Percentiles rank a stretch among this genome's conserved stretches.
These are phyloP conservation scores for Branchipolynoe longqiensis DNA, from an alignment of 2,888 invertebrate genomes.

Conservation along the genomic window DNA sequence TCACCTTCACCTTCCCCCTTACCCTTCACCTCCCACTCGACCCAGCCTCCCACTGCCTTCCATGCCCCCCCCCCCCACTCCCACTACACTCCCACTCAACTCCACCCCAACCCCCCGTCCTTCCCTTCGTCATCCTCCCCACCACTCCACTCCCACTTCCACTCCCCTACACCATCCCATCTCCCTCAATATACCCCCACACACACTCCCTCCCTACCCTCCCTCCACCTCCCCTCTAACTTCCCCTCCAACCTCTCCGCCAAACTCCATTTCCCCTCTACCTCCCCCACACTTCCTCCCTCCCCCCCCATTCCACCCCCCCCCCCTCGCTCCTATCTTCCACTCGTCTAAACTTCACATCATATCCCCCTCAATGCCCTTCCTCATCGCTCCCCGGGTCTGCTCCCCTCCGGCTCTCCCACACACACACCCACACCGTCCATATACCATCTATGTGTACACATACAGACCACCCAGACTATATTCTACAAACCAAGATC, in stretches of 20 bases:
- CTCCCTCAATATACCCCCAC: too few relatives aligned
- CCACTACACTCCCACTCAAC: not conserved
- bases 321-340: constrained; percentile 21
- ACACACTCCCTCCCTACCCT: too few relatives aligned
- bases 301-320: not conserved
- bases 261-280: not conserved
- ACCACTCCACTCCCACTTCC: not conserved
- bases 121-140: too few relatives aligned
- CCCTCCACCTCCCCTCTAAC: not conserved
- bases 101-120: not conserved
- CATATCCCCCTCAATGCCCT: too few relatives aligned
- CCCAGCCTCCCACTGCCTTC: not conserved
- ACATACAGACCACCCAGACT: too few relatives aligned
- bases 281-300: not conserved
- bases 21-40: not conserved
- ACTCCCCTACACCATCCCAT: not conserved
- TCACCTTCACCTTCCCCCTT: not conserved
- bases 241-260: not conserved
- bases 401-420: too few relatives aligned
- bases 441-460: too few relatives aligned
- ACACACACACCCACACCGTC: too few relatives aligned
- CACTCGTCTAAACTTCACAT: too few relatives aligned
- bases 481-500: too few relatives aligned
- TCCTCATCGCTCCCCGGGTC: too few relatives aligned
- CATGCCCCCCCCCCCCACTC: too few relatives aligned